Evolutionary conservation across 2,888 invertebrate species (phyloP).

Genomic region (Caenorhabditis sp.): DNA sequence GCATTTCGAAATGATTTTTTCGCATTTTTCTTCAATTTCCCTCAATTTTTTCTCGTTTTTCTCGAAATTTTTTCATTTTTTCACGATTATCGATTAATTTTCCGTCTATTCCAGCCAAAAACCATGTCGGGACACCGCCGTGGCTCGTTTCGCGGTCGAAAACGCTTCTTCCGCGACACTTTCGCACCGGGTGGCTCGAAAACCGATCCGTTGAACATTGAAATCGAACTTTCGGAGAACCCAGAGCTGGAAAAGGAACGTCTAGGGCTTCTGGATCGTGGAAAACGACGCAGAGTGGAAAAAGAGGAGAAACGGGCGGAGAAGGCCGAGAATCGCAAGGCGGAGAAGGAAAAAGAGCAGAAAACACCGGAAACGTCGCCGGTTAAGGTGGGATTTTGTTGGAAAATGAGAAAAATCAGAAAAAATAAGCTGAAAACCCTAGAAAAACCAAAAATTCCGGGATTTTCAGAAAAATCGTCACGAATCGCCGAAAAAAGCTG

Average conservation of each 20-base stretch:
- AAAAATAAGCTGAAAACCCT: not conserved
- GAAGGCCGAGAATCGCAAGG: not conserved
- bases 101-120: not conserved
- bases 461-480: slow-evolving; percentile 26
- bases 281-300: no score
- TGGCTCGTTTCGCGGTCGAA: slow-evolving; percentile 45
- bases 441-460: not conserved
- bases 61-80: not conserved
- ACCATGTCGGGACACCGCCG: slow-evolving; percentile 39
- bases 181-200: slow-evolving; percentile 62
- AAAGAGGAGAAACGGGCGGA: slow-evolving; percentile 8
- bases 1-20: slow-evolving; percentile 2
- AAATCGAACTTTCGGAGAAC: slow-evolving; percentile 40
- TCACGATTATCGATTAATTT: not conserved
- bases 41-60: slow-evolving; percentile 6
- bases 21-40: not conserved
- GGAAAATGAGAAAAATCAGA: no score
- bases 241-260: slow-evolving; percentile 41
- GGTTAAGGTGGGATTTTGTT: slow-evolving; percentile 15
- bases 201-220: slow-evolving; percentile 60
- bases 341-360: not conserved
- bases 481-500: slow-evolving; percentile 21
- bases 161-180: slow-evolving; percentile 48
- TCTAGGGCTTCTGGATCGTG: slow-evolving; percentile 27
- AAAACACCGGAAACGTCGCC: slow-evolving; percentile 13